Evolutionary conservation across 2,797 vertebrate genomes (phyloP).

Genomic region (Pogonophryne albipinna): DNA sequence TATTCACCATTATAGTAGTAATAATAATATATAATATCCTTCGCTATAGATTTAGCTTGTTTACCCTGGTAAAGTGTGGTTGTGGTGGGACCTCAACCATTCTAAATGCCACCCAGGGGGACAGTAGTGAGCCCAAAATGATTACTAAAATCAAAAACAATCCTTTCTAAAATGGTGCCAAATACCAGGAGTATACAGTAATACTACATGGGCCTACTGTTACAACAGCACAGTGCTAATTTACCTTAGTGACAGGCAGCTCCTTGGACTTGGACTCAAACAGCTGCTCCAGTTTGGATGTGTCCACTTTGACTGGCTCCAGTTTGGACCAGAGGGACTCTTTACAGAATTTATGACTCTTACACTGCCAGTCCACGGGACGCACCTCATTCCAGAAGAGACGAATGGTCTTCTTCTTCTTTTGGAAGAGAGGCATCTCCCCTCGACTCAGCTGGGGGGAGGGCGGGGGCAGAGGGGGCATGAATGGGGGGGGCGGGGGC

Average conservation of each 20-base stretch:
- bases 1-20: neutral
- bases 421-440: constrained; percentile 92
- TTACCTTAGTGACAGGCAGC: constrained; percentile 96
- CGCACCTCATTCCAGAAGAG: constrained; percentile 99
- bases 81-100: neutral
- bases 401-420: constrained; percentile 99
- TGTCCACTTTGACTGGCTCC: constrained; percentile 96
- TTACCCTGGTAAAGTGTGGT: neutral
- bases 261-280: constrained; percentile 99
- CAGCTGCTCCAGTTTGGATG: constrained; percentile 96
- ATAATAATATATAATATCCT: too few relatives aligned
- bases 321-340: constrained; percentile 97
- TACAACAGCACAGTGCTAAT: constrained; percentile 5
- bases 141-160: constrained; percentile 6
- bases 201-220: constrained; percentile 6
- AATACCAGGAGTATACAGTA: neutral
- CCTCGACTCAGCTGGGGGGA: constrained; percentile 90
- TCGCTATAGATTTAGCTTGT: neutral
- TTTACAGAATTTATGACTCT: constrained; percentile 90
- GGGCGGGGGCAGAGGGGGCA: constrained; percentile 86
- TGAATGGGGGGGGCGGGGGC: constrained; percentile 90
- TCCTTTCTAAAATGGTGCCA: neutral
- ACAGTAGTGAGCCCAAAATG: neutral
- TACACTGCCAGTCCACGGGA: constrained; percentile 93
- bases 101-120: neutral